Evolutionary conservation across 2,797 vertebrate species (phyloP).

Genomic region (Tragopan temminckii): DNA sequence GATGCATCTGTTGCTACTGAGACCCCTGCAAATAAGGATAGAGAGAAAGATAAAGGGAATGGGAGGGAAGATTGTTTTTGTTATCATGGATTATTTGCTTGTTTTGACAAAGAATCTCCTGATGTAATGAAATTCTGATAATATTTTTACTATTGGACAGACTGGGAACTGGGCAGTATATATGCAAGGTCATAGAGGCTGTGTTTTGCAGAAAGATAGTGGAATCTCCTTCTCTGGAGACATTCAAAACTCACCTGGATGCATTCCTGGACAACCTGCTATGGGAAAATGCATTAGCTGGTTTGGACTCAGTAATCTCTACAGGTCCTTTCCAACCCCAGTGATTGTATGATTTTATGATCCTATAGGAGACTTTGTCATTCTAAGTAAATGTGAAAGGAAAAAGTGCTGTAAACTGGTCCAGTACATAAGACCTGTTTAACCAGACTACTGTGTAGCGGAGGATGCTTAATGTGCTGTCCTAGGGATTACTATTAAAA

Average conservation of each 20-base stretch:
- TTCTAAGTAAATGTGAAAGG: neutral
- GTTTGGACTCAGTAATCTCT: too few relatives aligned
- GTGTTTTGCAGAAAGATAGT: too few relatives aligned
- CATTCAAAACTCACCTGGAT: too few relatives aligned
- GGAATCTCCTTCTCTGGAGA: too few relatives aligned
- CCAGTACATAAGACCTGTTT: neutral
- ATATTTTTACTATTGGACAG: neutral
- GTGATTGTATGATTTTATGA: too few relatives aligned
- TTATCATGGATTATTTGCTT: neutral
- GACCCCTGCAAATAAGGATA: neutral
- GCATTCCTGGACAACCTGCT: too few relatives aligned
- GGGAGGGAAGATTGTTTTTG: neutral
- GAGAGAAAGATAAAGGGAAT: too few relatives aligned
- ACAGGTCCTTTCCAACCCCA: too few relatives aligned
- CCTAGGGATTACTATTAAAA: neutral
- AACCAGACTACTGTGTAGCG: neutral
- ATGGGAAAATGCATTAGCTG: too few relatives aligned
- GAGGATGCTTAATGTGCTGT: neutral
- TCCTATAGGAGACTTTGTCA: neutral
- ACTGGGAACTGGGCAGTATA: neutral
- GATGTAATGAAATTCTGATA: neutral
- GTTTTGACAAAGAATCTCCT: neutral
- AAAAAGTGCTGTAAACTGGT: fast-evolving
- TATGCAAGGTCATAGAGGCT: neutral
- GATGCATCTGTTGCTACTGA: neutral